A percentile compares a stretch with the other conserved stretches of the same genome.
phyloP scores from a whole-genome alignment of 2,113 vertebrate species.

The Emydura subglobosa region DNA sequence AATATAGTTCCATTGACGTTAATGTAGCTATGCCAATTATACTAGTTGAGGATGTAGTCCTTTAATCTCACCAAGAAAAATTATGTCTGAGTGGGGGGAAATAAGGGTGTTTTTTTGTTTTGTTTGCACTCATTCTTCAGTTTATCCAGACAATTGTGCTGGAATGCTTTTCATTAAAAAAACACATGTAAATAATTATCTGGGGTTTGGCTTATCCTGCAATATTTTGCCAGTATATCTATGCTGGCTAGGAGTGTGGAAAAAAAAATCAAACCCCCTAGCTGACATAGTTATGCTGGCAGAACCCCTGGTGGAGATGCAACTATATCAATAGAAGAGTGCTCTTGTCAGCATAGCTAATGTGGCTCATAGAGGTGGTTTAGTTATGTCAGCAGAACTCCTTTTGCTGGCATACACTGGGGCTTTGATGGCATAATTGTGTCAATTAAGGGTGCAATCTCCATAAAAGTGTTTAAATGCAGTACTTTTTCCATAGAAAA shows the following conservation, averaged over 20 bases:
- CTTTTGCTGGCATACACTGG: neutral
- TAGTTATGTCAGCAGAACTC: neutral
- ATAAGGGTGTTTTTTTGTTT: neutral
- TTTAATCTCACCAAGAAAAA: too few relatives aligned
- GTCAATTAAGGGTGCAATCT: neutral
- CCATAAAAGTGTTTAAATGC: neutral
- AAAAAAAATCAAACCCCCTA: too few relatives aligned
- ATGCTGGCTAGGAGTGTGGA: too few relatives aligned
- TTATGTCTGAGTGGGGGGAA: neutral
- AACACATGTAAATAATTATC: too few relatives aligned
- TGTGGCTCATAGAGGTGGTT: neutral
- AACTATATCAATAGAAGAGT: too few relatives aligned
- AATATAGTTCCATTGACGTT: too few relatives aligned
- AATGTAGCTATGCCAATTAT: too few relatives aligned
- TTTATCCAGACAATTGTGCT: neutral
- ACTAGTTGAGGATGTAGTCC: too few relatives aligned
- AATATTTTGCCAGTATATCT: too few relatives aligned
- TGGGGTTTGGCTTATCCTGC: too few relatives aligned
- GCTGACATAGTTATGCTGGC: too few relatives aligned
- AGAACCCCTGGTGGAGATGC: too few relatives aligned
- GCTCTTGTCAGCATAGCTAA: neutral
- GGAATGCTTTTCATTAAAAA: neutral
- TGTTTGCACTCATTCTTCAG: neutral
- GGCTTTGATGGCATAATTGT: neutral
- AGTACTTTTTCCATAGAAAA: neutral